phyloP scores from a whole-genome alignment of 2,797 vertebrate species.

The Neosilurus mollespiculum region DNA sequence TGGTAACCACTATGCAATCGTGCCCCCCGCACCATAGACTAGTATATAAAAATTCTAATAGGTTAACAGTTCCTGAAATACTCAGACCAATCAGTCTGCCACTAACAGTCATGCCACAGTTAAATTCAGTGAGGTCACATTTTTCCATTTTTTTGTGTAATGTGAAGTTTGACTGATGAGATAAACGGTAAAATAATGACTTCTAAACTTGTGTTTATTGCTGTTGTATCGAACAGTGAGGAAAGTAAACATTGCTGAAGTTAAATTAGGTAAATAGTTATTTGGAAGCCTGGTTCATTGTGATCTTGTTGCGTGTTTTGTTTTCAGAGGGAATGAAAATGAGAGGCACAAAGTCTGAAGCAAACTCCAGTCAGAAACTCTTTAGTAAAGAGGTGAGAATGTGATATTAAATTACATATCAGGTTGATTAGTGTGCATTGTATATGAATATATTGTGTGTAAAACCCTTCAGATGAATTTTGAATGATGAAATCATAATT shows the following conservation, averaged over 20 bases:
- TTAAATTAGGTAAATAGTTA: neutral
- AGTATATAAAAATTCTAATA: neutral
- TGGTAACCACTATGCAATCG: no score
- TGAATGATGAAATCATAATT: neutral
- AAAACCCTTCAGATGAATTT: neutral
- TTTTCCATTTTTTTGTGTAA: neutral
- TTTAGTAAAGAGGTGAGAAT: slow-evolving; percentile 83
- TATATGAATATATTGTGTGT: neutral
- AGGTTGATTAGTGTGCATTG: neutral
- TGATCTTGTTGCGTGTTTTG: neutral
- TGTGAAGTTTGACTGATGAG: neutral
- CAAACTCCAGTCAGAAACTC: slow-evolving; percentile 62
- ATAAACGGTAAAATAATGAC: neutral
- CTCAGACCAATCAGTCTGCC: neutral
- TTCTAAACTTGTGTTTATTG: neutral
- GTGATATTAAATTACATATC: neutral
- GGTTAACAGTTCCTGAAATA: neutral
- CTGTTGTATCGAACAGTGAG: neutral
- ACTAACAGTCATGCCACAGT: neutral
- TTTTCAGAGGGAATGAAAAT: slow-evolving; percentile 75
- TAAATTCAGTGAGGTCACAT: neutral
- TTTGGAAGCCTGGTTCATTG: slow-evolving; percentile 53
- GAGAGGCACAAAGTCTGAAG: slow-evolving; percentile 74
- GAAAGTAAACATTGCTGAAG: neutral
- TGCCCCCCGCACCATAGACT: neutral